Evolutionary conservation across 1,140 invertebrate genomes (phyloP).

Genomic region (Bombus affinis): DNA sequence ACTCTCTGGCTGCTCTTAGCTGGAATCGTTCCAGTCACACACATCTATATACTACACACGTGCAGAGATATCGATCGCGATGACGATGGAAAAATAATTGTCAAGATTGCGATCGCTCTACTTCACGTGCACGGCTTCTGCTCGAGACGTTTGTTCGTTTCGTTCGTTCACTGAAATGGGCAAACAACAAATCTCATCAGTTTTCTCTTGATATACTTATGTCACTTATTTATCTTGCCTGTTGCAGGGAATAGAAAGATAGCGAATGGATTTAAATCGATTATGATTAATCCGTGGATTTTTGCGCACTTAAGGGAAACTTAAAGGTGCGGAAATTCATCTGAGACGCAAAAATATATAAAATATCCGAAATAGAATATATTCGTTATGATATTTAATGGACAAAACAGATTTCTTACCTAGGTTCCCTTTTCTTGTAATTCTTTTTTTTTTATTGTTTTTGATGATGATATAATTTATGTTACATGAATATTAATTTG

Average conservation of each 20-base stretch:
- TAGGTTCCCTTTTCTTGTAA: no score
- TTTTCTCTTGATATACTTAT: background rate
- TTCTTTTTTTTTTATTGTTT: no score
- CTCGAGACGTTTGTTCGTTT: background rate
- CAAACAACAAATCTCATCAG: background rate
- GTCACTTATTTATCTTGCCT: background rate
- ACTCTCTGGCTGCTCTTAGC: conserved; percentile 32
- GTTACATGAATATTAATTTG: no score
- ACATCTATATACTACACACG: background rate
- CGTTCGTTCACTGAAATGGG: background rate
- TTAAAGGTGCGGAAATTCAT: no score
- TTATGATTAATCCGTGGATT: no score
- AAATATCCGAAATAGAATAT: no score
- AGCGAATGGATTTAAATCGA: no score
- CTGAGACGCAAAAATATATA: no score
- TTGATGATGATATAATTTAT: no score
- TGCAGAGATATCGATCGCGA: conserved; percentile 51
- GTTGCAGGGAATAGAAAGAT: background rate
- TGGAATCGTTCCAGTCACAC: conserved; percentile 51
- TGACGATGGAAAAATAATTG: conserved; percentile 54
- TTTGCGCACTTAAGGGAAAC: no score
- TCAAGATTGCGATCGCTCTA: conserved; percentile 30
- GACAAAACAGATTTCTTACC: no score
- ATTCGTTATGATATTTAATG: no score
- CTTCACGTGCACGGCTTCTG: conserved; percentile 1